Evolutionary conservation across 2,797 vertebrate species (phyloP).

Genomic region (Nannoperca australis): DNA sequence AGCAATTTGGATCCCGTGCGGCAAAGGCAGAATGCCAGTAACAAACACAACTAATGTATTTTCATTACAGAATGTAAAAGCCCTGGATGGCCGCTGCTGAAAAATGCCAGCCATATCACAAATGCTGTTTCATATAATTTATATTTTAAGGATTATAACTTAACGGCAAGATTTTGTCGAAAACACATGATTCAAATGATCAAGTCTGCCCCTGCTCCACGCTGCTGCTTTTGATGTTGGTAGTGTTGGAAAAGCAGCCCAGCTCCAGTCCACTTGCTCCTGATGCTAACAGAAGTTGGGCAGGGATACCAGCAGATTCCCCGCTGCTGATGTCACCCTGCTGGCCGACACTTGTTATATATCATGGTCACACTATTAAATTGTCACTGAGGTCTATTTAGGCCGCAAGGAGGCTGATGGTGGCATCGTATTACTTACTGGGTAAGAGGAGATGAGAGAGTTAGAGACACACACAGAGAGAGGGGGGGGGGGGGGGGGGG

Average conservation of each 20-base stretch:
- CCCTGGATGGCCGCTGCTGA: no score
- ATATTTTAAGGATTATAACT: no score
- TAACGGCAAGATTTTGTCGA: no score
- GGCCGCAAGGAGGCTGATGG: slow-evolving; percentile 77
- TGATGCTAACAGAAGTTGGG: slow-evolving; percentile 66
- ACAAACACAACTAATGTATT: neutral
- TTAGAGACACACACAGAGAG: slow-evolving; percentile 11
- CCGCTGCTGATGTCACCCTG: slow-evolving; percentile 84
- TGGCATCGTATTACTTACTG: slow-evolving; percentile 79
- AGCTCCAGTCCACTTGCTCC: slow-evolving; percentile 40
- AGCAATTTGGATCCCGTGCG: neutral
- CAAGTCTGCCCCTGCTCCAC: neutral
- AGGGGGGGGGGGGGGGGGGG: slow-evolving; percentile 13
- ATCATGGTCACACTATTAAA: slow-evolving; percentile 89
- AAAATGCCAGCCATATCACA: no score
- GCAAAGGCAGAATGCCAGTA: neutral
- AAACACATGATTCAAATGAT: no score
- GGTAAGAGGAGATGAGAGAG: slow-evolving; percentile 69
- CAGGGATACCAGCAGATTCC: slow-evolving; percentile 84
- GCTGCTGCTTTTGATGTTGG: slow-evolving; percentile 43
- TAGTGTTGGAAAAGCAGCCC: slow-evolving; percentile 49
- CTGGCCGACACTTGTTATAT: slow-evolving; percentile 87
- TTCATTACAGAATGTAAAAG: no score
- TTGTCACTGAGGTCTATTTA: slow-evolving; percentile 87
- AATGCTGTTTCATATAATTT: no score